Conservation (phyloP, 2,113 vertebrate species). For the Nipponia nippon region DNA sequence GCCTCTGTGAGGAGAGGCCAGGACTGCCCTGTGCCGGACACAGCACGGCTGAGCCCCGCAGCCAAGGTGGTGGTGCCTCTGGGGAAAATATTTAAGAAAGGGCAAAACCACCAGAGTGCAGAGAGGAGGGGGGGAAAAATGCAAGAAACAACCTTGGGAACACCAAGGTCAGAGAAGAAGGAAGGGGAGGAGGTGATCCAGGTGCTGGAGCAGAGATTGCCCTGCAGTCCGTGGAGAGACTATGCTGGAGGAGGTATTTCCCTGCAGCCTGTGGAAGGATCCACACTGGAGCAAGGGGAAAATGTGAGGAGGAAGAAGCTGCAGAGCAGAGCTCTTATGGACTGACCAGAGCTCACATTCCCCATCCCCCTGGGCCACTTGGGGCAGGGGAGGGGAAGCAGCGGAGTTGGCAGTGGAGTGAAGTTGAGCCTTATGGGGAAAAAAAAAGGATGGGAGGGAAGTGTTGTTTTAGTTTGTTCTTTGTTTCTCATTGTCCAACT, state of each 20-base stretch:
- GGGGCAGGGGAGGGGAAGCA: too few species aligned
- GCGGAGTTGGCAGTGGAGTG: not conserved
- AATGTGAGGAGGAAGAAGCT: not conserved
- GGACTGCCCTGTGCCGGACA: not conserved
- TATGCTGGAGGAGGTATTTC: rapidly evolving
- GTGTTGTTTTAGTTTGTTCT: not conserved
- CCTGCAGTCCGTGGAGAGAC: rapidly evolving
- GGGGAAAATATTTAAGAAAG: not conserved
- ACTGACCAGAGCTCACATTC: not conserved
- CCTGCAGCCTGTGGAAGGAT: not conserved
- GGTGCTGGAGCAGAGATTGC: not conserved
- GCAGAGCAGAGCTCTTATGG: not conserved
- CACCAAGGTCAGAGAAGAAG: not conserved
- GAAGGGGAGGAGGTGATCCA: not conserved
- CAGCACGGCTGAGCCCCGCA: rapidly evolving
- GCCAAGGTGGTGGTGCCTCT: rapidly evolving
- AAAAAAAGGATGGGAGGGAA: not conserved
- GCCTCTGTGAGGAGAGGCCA: not conserved
- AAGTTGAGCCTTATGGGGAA: not conserved
- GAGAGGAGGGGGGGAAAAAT: rapidly evolving
- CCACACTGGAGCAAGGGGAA: too few species aligned
- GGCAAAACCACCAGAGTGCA: not conserved
- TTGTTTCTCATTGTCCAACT: not conserved
- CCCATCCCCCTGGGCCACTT: rapidly evolving
- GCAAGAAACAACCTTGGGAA: not conserved